Evolutionary conservation across 2,797 vertebrate species (phyloP), one percentile per base, ranked within the genome.

Genomic region (Sciurus carolinensis): DNA sequence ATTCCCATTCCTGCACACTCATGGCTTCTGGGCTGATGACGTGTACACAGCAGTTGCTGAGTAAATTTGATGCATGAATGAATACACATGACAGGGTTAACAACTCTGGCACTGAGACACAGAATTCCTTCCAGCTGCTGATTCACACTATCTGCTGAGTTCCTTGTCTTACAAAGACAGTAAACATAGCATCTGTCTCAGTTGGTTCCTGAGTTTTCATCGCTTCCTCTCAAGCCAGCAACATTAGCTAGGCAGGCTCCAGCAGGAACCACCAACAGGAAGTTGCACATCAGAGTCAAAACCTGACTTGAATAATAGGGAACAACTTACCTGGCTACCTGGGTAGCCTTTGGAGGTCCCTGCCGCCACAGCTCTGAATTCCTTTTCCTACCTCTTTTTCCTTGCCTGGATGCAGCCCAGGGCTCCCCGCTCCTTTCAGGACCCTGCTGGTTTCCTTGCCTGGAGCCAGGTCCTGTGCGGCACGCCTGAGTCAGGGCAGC

Each of bases 181-280:
- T 82, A 67, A 89, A 91, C 93, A 87, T 9, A 85, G 66, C 79
- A 77, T 82, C 94, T 93, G 92, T 95, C 92, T 96, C 81, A 6
- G 33, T 30, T 52, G 87, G 72, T 93, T 90, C 80, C 77, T 66
- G 94, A 18, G 67, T 93, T 88, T 91, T 91, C 90, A 91, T 66
- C 52, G 22, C 82, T 88, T 95, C 81, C 87, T 97, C 62, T 91
- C 54, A 77, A 87, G 66, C 57, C 66, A 95, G 92, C 42, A 83
- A 36, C 54, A 76, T 90, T n/a, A 66, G 50, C 26, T 62, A 36
- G 44, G 66, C 9, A 66, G 81, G 67, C 30, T 50, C n/a, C 47
- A 54, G 72, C n/a, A 85, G 42, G 54, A 42, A 50, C n/a, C 59
- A 26, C 22, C 14, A 72, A 47, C 18, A 75, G 69, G 62, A 69